These are phyloP conservation scores for Alethe diademata DNA, from an alignment of 2,113 vertebrate species.

Conservation along the genomic window DNA sequence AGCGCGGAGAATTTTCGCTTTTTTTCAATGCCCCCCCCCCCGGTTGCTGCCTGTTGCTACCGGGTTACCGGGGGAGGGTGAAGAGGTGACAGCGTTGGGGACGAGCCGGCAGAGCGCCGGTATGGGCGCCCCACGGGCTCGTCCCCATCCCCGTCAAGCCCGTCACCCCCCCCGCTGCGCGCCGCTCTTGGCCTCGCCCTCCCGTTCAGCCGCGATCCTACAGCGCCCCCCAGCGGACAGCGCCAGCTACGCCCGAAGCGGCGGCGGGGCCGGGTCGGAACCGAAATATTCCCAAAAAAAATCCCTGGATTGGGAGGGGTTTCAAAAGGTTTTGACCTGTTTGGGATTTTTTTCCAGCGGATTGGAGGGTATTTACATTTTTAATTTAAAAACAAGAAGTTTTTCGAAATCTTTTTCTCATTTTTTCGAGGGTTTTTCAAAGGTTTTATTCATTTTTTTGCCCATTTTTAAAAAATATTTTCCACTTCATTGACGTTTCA, in stretches of 20 bases:
- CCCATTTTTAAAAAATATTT: neutral
- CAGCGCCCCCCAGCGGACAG: neutral
- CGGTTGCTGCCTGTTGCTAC: neutral
- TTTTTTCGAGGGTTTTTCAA: neutral
- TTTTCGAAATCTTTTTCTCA: neutral
- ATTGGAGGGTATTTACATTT: neutral
- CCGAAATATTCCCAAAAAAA: neutral
- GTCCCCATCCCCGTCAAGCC: too few relatives aligned
- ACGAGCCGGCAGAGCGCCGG: neutral
- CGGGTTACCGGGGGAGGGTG: neutral
- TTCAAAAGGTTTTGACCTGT: too few relatives aligned
- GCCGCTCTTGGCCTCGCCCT: neutral
- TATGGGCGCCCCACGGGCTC: too few relatives aligned
- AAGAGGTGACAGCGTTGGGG: too few relatives aligned
- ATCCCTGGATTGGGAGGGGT: neutral
- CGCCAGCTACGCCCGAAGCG: accelerated
- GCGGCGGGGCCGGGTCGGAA: neutral
- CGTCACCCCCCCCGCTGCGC: too few relatives aligned
- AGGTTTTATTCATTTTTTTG: neutral
- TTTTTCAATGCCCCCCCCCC: neutral
- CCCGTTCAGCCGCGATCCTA: neutral
- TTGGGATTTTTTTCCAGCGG: neutral
- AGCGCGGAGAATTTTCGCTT: accelerated
- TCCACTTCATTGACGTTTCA: neutral
- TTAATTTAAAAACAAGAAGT: neutral